Base-by-base conservation (phyloP, 2,888 invertebrate genomes). In the Patella pellucida region DNA sequence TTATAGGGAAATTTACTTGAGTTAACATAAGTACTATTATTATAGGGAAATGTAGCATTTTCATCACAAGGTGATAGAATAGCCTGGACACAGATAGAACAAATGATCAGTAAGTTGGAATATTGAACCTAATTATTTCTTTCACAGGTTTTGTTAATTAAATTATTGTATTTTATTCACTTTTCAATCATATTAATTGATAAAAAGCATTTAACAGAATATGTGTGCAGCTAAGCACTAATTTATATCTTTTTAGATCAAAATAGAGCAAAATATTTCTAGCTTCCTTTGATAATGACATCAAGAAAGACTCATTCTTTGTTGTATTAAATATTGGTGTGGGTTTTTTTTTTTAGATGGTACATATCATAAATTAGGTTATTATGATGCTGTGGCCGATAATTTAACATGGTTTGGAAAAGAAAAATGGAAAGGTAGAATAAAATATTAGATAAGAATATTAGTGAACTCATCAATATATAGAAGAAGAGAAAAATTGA, bases 81-180 rank as follows among this genome's bases (percentile, higher is more conserved):
- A 89, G 98, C 99, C 70, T 93, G 97, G 92, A 99, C 99, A 50
- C 97, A 98, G 92, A 97, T 99, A 84, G 99, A 99, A 91, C 99
- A 99, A 92, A 88, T 91, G 86, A 86, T 85, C 16, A 87, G 88
- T 88, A 81, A 84, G 85, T 78, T 62, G 15, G 52, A 56, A n/a
- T 56, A 2, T n/a, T 52, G 9, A 4, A 7, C 23, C 19, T 41
- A 1, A 41, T 31, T 70, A 15, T 56, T 27, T 62, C 41, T 50
- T 50, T 7, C n/a, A 11, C 16, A 16, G n/a, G 9, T 69, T 69
- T 16, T 23, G 69, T 19, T 19, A 69, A 23, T 69, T 14, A 16
- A 27, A 19, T 69, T 69, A 16, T 69, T 27, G 19, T 69, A 27
- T 41, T 41, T 9, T 41, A 41, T 41, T 41, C 41, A 41, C 41